phyloP scores from a whole-genome alignment of 2,888 invertebrate genomes.

The Cephus runcator region DNA sequence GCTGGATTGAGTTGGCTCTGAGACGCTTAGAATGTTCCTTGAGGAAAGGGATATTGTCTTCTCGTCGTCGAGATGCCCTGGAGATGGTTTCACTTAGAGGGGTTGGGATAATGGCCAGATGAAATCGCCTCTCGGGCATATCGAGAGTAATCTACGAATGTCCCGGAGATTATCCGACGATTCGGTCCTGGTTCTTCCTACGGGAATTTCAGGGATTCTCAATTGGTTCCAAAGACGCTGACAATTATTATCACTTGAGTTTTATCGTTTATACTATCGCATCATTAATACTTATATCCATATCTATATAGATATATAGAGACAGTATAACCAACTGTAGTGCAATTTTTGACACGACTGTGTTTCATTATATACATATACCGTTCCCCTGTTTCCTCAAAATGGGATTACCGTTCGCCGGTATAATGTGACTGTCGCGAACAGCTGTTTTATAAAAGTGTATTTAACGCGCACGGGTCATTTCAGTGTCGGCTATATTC shows the following conservation, averaged over 20 bases:
- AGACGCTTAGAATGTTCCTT: not conserved
- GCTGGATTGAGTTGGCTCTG: not conserved
- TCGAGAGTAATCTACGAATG: conserved; percentile 3
- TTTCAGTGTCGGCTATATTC: not conserved
- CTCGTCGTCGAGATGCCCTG: not conserved
- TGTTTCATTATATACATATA: not conserved
- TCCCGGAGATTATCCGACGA: conserved; percentile 1
- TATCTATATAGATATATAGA: not conserved
- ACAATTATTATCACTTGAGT: not conserved
- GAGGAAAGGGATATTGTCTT: not conserved
- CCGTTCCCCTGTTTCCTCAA: not conserved
- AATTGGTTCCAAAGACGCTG: not conserved
- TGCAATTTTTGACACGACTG: not conserved
- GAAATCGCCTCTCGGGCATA: conserved; percentile 4
- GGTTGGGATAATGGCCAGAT: conserved; percentile 3
- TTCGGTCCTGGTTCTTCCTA: not conserved
- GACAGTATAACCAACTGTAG: not conserved
- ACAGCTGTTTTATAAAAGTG: conserved; percentile 3
- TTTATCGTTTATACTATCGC: not conserved
- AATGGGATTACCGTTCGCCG: not conserved
- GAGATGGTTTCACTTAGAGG: not conserved
- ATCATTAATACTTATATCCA: not conserved
- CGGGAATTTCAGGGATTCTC: not conserved
- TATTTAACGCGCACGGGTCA: conserved; percentile 1
- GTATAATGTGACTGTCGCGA: not conserved